Evolutionary conservation across 2,888 invertebrate genomes (phyloP).

Genomic region (Eurytoma adleriae): DNA sequence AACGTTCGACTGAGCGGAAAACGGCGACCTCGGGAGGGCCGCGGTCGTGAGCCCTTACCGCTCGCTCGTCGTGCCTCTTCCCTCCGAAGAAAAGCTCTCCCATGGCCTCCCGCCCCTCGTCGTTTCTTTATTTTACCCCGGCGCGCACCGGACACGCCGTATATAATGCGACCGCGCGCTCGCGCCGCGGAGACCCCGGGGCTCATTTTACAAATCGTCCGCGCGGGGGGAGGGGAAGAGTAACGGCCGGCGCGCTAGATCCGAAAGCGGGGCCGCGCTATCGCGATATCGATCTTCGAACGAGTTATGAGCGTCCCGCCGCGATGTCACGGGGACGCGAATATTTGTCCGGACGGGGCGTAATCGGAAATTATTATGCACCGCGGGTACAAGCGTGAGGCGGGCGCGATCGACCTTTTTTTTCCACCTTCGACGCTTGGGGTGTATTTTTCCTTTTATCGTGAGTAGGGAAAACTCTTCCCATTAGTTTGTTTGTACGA

Average conservation of each 20-base stretch:
- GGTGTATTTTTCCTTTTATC: no score
- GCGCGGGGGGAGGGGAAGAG: neutral
- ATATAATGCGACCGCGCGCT: constrained; percentile 26
- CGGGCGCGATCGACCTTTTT: constrained; percentile 6
- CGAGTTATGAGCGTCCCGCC: constrained; percentile 39
- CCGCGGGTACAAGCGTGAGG: neutral
- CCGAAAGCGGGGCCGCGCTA: constrained; percentile 1
- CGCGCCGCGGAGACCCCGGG: neutral
- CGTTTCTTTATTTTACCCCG: constrained; percentile 30
- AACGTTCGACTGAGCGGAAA: no score
- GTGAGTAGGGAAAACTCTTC: no score
- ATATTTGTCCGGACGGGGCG: constrained; percentile 18
- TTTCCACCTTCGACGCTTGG: neutral
- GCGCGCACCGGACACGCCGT: constrained; percentile 32
- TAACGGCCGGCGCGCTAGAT: constrained; percentile 37
- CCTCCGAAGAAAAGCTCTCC: neutral
- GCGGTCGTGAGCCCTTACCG: no score
- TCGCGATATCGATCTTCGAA: constrained; percentile 48
- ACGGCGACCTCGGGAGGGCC: no score
- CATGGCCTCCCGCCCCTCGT: neutral
- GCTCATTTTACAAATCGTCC: constrained; percentile 53
- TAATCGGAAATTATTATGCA: constrained; percentile 29
- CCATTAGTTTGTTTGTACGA: no score
- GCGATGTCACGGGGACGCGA: constrained; percentile 21
- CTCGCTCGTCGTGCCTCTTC: neutral